Base-by-base conservation (phyloP, 2,888 invertebrate species). In the Gisinianus flammeolus region DNA sequence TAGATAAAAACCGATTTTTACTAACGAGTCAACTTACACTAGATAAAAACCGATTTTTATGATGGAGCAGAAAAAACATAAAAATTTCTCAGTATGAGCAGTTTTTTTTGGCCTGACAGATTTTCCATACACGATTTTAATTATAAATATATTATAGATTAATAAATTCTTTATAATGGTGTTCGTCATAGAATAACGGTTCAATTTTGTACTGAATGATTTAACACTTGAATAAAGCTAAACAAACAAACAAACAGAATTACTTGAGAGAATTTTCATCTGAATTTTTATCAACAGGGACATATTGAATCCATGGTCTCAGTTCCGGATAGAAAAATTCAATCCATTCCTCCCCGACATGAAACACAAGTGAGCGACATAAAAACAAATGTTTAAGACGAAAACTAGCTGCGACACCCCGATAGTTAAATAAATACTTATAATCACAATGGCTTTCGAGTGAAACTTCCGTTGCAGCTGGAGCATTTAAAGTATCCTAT, bases 351-450 rank as follows among this genome's bases (percentile, higher is more conserved):
- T 94, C 90, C 0, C 97, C 97, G 0, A 97, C 96, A 87, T 98
- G 97, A 85, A 97, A 95, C 0, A 98, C 94, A 56, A 97, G 87
- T 0, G 97, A 97, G 85, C 93, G 92, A 86, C 98, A 98, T 0
- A 98, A 88, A 85, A 98, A 95, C 62, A 98, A 89, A 88, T 98
- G 97, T 87, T 97, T 97, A 75, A 97, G 91, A n/a, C 98, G 91
- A 86, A 98, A 98, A 87, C 97, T 97, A 12, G 98, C 98, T 2
- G 98, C 97, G 0, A 98, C 97, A 1, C 98, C 98, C 82, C 97
- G 91, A 86, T 95, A 98, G 89, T 98, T 98, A 86, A 98, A 97
- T 58, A 98, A 89, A 87, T 95, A 98, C 87, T 95, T 96, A 87
- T 92, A 97, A 75, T 86, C 85, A 87, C 98, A 98, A 87, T 98